Percentiles rank a stretch among this genome's conserved stretches.
These are phyloP conservation scores for Tetramorium bicarinatum DNA, from an alignment of 2,888 invertebrate species.

Conservation along the genomic window DNA sequence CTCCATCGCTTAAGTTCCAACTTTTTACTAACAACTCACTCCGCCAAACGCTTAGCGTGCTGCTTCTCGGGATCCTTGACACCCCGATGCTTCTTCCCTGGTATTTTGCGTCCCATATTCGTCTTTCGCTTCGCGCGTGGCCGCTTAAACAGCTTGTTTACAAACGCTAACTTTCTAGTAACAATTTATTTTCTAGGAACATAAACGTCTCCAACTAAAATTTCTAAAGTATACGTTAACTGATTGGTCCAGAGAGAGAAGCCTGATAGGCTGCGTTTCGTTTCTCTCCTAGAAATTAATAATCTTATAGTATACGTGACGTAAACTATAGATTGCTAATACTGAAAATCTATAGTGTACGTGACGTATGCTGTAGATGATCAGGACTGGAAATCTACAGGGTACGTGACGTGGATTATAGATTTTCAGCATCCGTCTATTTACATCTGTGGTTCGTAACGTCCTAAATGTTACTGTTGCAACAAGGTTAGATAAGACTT, in stretches of 20 bases:
- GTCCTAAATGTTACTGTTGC: neutral
- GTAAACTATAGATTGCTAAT: no score
- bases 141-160: neutral
- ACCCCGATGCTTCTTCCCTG: constrained; percentile 93
- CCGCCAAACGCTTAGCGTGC: constrained; percentile 88
- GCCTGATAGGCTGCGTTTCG: no score
- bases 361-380: no score
- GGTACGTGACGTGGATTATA: no score
- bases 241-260: no score
- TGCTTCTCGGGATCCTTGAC: constrained; percentile 93
- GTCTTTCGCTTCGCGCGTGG: neutral
- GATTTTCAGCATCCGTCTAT: neutral
- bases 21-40: constrained; percentile 86
- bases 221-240: constrained; percentile 30
- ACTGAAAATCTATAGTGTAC: no score
- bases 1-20: neutral
- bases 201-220: neutral
- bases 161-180: neutral
- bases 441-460: neutral
- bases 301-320: no score
- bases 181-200: neutral
- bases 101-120: constrained; percentile 92
- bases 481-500: constrained; percentile 18
- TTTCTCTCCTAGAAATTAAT: no score
- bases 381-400: no score